phyloP scores from a whole-genome alignment of 2,797 vertebrate species.

The Eospalax fontanierii region DNA sequence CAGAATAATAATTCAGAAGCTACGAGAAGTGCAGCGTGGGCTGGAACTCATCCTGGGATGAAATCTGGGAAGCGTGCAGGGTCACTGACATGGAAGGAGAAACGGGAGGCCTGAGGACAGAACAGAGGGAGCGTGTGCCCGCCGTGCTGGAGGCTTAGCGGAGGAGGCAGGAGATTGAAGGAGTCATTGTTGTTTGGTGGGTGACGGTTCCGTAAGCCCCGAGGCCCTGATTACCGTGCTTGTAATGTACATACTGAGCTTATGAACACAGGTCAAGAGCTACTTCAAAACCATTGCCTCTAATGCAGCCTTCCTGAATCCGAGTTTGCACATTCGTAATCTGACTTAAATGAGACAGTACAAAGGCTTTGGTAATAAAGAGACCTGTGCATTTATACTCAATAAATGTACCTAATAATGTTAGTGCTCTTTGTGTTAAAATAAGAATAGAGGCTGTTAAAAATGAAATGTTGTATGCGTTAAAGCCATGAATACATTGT shows the following conservation, averaged over 20 bases:
- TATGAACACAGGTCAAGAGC: neutral
- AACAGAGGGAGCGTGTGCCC: too few species aligned
- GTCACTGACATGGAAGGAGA: neutral
- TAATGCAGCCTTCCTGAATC: neutral
- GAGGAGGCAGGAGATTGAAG: neutral
- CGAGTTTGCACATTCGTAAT: constrained; percentile 36
- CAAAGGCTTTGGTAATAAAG: neutral
- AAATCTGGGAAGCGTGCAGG: neutral
- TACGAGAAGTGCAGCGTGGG: neutral
- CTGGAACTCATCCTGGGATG: neutral
- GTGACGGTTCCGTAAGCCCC: neutral
- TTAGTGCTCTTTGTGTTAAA: neutral
- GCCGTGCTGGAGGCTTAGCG: neutral
- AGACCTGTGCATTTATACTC: neutral
- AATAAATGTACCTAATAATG: neutral
- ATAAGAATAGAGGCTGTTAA: neutral
- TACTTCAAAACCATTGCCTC: neutral
- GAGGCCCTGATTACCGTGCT: neutral
- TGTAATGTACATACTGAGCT: neutral
- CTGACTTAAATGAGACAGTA: neutral
- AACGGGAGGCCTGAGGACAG: neutral
- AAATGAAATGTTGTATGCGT: neutral
- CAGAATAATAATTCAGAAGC: neutral
- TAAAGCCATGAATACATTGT: neutral
- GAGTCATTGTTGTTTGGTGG: neutral